Conservation (phyloP, 2,888 invertebrate species). For the Plagiodera versicolora region DNA sequence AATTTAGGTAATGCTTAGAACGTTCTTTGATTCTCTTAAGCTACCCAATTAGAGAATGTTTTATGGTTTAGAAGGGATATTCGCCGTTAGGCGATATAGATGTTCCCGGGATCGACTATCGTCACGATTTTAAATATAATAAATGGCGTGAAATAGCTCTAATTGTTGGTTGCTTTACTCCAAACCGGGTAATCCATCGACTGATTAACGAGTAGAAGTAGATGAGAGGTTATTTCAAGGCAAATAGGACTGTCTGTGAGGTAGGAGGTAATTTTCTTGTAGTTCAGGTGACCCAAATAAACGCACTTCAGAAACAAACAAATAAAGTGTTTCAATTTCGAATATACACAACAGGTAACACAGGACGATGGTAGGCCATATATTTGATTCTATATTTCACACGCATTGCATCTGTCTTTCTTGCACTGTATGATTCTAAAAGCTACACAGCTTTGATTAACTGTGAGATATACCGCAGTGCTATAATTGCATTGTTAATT, state of each 20-base stretch:
- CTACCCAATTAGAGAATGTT: not conserved
- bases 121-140: constrained; percentile 14
- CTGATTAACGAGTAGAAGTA: not conserved
- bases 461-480: constrained; percentile 45
- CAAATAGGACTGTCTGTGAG: not conserved
- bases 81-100: constrained; percentile 8
- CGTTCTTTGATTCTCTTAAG: not conserved
- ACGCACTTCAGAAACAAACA: too few species aligned
- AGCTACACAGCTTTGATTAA: constrained; percentile 41
- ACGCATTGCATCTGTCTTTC: not conserved
- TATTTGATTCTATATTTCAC: not conserved
- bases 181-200: not conserved
- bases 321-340: too few species aligned
- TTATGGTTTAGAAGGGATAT: not conserved
- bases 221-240: not conserved
- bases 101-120: constrained; percentile 5
- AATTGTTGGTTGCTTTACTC: constrained; percentile 13
- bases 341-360: too few species aligned
- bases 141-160: constrained; percentile 11
- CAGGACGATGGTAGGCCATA: too few species aligned
- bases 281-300: not conserved
- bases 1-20: not conserved
- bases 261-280: not conserved
- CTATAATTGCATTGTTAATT: constrained; percentile 52
- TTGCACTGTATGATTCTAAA: not conserved